Conservation (phyloP, 2,797 vertebrate genomes). For the Sebastes hopkinsi region DNA sequence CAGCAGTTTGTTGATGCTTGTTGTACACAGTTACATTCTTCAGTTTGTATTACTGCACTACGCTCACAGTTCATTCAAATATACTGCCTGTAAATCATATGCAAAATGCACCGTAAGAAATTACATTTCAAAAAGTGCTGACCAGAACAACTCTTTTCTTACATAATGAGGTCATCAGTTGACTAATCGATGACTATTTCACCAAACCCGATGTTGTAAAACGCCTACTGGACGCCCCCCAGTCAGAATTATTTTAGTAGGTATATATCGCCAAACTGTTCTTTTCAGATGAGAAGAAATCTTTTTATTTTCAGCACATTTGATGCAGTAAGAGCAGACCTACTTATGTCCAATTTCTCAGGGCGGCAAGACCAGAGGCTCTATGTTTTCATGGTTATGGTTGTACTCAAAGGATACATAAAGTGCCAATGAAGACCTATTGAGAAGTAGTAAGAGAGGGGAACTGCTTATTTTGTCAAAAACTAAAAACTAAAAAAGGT, state of each 20-base stretch:
- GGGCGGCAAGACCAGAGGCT: background rate
- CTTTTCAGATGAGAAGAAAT: background rate
- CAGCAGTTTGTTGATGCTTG: background rate
- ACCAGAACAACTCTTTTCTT: background rate
- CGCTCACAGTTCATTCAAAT: background rate
- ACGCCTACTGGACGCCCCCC: background rate
- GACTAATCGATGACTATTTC: background rate
- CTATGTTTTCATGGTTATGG: background rate
- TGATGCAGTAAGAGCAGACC: background rate
- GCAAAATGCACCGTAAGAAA: background rate
- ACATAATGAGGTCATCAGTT: background rate
- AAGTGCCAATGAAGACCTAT: background rate
- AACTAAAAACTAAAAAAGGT: background rate
- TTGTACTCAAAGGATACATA: background rate
- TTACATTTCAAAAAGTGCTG: background rate
- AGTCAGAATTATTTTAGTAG: background rate
- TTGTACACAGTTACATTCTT: background rate
- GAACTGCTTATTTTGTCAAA: background rate
- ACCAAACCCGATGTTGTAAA: background rate
- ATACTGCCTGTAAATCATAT: background rate
- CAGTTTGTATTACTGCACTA: background rate
- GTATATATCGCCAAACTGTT: background rate
- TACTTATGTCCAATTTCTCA: background rate
- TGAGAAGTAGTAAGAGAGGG: background rate
- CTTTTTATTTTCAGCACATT: background rate